phyloP scores from a whole-genome alignment of 2,888 invertebrate genomes.

The Adela reaumurella region DNA sequence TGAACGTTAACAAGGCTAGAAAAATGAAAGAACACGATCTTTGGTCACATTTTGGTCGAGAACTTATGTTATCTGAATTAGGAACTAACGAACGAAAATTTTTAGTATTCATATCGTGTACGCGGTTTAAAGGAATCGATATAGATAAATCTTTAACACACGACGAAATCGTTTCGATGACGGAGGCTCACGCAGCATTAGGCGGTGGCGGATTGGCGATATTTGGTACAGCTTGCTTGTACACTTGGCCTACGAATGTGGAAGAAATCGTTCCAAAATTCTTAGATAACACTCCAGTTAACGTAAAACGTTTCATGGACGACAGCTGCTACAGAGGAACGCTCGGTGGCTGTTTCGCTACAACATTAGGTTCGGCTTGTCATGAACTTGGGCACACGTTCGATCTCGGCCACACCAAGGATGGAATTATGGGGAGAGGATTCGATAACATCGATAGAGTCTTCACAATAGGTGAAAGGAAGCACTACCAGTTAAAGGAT shows the following conservation, averaged over 20 bases:
- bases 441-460: slow-evolving; percentile 80
- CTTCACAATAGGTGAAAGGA: slow-evolving; percentile 62
- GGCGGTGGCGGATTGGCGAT: slow-evolving; percentile 90
- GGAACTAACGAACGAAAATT: slow-evolving; percentile 74
- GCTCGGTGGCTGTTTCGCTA: slow-evolving; percentile 83
- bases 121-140: slow-evolving; percentile 66
- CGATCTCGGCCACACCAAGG: slow-evolving; percentile 85
- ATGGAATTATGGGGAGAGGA: slow-evolving; percentile 91
- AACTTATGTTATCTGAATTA: slow-evolving; percentile 69
- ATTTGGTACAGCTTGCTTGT: slow-evolving; percentile 85
- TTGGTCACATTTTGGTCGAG: slow-evolving; percentile 82
- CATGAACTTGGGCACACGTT: slow-evolving; percentile 95
- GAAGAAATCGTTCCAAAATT: slow-evolving; percentile 61
- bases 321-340: slow-evolving; percentile 90
- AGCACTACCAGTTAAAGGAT: slow-evolving; percentile 39
- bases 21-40: slow-evolving; percentile 73
- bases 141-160: slow-evolving; percentile 62
- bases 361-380: slow-evolving; percentile 85
- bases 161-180: slow-evolving; percentile 64
- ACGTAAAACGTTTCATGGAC: slow-evolving; percentile 74
- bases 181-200: slow-evolving; percentile 82
- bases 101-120: slow-evolving; percentile 85
- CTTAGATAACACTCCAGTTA: slow-evolving; percentile 58
- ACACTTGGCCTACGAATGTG: slow-evolving; percentile 80
- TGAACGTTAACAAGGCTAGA: slow-evolving; percentile 67